Conservation (phyloP, 2,113 vertebrate species). For the Fulica atra region DNA sequence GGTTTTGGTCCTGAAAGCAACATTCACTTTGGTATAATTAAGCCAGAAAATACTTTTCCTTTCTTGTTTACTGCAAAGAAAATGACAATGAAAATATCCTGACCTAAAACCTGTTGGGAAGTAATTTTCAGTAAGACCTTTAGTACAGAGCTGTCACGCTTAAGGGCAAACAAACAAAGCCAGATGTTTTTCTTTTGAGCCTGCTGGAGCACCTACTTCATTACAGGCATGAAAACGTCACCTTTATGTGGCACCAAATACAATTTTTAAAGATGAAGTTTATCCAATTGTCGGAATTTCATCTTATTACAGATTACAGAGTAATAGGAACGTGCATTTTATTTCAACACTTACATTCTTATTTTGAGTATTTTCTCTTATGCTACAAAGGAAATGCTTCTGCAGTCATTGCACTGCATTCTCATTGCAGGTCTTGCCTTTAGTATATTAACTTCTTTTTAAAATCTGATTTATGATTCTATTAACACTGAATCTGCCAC, state of each 20-base stretch:
- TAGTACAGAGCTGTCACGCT: neutral
- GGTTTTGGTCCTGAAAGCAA: neutral
- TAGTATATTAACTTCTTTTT: neutral
- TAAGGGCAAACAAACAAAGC: conserved; percentile 6
- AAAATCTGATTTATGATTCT: neutral
- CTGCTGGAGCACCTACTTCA: neutral
- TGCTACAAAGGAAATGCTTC: neutral
- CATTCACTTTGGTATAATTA: neutral
- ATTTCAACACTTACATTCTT: neutral
- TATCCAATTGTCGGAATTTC: neutral
- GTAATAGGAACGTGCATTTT: neutral
- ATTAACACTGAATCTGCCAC: neutral
- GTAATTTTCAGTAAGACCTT: neutral
- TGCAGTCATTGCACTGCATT: neutral
- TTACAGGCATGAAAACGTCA: neutral
- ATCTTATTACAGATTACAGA: neutral
- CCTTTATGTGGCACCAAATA: neutral
- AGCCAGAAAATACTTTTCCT: neutral
- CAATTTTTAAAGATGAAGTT: neutral
- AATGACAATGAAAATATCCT: neutral
- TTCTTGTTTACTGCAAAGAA: neutral
- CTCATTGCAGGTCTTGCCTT: neutral
- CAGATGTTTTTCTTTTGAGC: neutral
- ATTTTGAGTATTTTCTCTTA: neutral
- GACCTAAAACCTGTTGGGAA: neutral